Base-by-base conservation (phyloP, 30 jellyfish, hydroid and myxozoan species). In the Aurelia sp. region DNA sequence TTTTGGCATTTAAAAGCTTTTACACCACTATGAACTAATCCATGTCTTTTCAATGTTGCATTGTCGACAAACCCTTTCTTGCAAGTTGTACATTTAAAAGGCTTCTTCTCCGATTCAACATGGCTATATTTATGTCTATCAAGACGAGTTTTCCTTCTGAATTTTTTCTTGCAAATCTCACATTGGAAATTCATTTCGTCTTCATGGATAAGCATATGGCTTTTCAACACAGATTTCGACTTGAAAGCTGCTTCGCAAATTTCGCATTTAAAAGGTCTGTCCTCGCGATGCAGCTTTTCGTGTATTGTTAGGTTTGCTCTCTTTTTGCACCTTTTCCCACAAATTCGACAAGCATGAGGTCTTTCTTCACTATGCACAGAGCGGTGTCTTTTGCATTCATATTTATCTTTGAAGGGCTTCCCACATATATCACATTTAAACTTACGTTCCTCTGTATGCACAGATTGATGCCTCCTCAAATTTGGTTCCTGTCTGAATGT, bases 401-500 rank as follows among this genome's bases (percentile, higher is more conserved):
- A 59, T 13, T 59, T 59, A 59, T 59, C 69, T 59, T 59, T 59
- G 33, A 59, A 59, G 4, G 6, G 11, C 6, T 59, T 59, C 33
- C 69, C 69, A 59, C 69, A 59, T 2, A 59, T 13, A 21, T 59
- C 69, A 59, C 69, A 59, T 59, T n/a, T 13, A 13, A 59, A 59
- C 6, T 59, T 59, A 59, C 69, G 69, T 21, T 59, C 69, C 13
- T 59, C 69, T 13, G 69, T 18, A 59, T 59, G 69, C 35, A 59
- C 69, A 21, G 69, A 18, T 59, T 59, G 69, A 30, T 59, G 69
- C 33, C 69, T 59, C 2, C 3, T n/a, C 33, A 59, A 21, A 59
- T 59, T 59, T 6, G 69, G 33, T 18, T 59, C 16, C 16, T 59
- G 69, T 18, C 33, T 59, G 33, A 59, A 59, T 21, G 69, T 59